Conservation (phyloP, 2,888 invertebrate genomes). For the Eledone cirrhosa region DNA sequence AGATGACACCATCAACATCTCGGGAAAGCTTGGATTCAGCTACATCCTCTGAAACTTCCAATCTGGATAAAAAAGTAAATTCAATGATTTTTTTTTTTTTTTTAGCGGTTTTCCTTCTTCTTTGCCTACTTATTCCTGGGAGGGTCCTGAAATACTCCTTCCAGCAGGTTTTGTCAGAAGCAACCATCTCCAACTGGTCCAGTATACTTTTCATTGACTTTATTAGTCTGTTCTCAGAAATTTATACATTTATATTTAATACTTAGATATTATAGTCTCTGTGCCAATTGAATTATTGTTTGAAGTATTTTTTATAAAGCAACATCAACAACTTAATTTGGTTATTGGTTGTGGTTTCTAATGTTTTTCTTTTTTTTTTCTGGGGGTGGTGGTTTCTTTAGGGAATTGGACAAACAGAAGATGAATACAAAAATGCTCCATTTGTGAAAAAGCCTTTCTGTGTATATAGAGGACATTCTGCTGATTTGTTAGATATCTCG, state of each 20-base stretch:
- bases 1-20: constrained; percentile 82
- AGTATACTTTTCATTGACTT: too few relatives aligned
- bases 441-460: constrained; percentile 93
- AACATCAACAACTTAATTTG: too few relatives aligned
- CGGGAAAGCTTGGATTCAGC: constrained; percentile 86
- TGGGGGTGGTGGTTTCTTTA: background rate
- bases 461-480: constrained; percentile 92
- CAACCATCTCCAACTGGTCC: too few relatives aligned
- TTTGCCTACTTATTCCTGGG: too few relatives aligned
- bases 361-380: background rate
- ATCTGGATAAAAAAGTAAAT: constrained; percentile 8
- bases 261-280: too few relatives aligned
- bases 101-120: too few relatives aligned
- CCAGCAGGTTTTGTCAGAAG: too few relatives aligned
- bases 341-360: background rate
- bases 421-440: constrained; percentile 68
- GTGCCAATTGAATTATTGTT: too few relatives aligned
- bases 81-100: background rate
- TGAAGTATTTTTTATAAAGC: too few relatives aligned
- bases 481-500: constrained; percentile 93
- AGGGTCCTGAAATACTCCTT: too few relatives aligned
- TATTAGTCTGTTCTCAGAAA: too few relatives aligned
- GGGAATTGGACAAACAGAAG: constrained; percentile 46
- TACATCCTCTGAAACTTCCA: constrained; percentile 41
- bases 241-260: too few relatives aligned